Evolutionary conservation across 2,113 vertebrate species (phyloP).

Genomic region (Megaceryle torquata): DNA sequence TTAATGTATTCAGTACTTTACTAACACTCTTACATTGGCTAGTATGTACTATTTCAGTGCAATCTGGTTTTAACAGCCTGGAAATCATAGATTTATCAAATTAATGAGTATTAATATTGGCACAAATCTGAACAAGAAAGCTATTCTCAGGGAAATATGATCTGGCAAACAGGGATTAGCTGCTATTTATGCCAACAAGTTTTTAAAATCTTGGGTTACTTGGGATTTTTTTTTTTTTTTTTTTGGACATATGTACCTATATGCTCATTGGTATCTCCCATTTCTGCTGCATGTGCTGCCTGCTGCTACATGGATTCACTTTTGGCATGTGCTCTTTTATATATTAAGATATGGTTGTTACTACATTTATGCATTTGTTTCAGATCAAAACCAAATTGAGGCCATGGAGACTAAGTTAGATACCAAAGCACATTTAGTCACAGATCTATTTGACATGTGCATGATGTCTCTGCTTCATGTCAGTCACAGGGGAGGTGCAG

Average conservation of each 20-base stretch:
- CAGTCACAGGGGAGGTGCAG: background rate
- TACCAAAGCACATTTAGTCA: background rate
- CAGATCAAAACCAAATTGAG: rapidly evolving
- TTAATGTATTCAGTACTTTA: background rate
- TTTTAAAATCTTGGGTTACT: background rate
- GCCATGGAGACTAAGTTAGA: background rate
- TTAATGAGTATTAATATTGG: constrained; percentile 3
- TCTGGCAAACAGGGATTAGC: background rate
- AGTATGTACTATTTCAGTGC: background rate
- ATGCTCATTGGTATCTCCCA: background rate
- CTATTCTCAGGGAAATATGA: background rate
- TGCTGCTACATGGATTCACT: background rate
- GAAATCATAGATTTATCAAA: constrained; percentile 16
- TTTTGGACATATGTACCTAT: background rate
- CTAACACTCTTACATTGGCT: background rate
- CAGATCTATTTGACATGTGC: background rate
- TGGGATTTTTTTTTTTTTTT: background rate
- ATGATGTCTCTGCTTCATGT: background rate
- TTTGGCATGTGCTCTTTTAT: background rate
- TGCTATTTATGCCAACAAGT: background rate
- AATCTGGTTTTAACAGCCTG: background rate
- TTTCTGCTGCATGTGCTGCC: background rate
- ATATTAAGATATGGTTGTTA: background rate
- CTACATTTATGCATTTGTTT: background rate
- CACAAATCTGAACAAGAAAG: constrained; percentile 7